Evolutionary conservation across 2,113 vertebrate species (phyloP), one percentile per base, ranked within the genome.

Genomic region (Eonycteris spelaea): DNA sequence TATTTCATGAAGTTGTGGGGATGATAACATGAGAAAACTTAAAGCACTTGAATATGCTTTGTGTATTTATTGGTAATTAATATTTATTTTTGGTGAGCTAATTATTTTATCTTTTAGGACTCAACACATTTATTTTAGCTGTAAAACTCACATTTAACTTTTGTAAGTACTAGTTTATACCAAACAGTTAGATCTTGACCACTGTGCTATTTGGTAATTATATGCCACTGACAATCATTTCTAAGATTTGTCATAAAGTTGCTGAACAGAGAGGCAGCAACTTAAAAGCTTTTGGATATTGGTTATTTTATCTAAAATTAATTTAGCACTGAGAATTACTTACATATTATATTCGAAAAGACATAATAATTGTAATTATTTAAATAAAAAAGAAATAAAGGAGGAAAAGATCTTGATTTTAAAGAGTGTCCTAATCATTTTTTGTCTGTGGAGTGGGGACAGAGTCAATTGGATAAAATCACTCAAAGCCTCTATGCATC

Each of bases 41-140:
- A 59, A 80, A 94, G 43, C 43, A 43, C 33, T 57, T 55, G 2
- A 86, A 38, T 45, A 57, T 9, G 12, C 1, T 65, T 91, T 57
- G 16, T 33, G 16, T 15, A 45, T 38, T 59, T 83, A 51, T 28
- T 68, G 38, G 28, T 28, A 63, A 51, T n/a, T 53, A n/a, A 5
- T 68, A n/a, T 86, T 79, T 86, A 61, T 71, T 55, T 71, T 95
- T 55, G 35, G 22, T 79, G 35, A 57, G 2, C 30, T 82, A 15
- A 51, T n/a, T 67, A 51, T 33, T 63, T 73, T 22, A 40, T 59
- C 45, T 40, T 55, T 71, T 35, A 55, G 3, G 28, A 7, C 18
- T n/a, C 6, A 12, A 61, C 28, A 35, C 26, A 51, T 74, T 74
- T 43, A 43, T 43, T 43, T 43, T 83, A 82, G 74, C n/a, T 83